A percentile compares a stretch with the other conserved stretches of the same genome.
phyloP scores from a whole-genome alignment of 2,797 vertebrate species.

The Poeciliopsis infans region DNA sequence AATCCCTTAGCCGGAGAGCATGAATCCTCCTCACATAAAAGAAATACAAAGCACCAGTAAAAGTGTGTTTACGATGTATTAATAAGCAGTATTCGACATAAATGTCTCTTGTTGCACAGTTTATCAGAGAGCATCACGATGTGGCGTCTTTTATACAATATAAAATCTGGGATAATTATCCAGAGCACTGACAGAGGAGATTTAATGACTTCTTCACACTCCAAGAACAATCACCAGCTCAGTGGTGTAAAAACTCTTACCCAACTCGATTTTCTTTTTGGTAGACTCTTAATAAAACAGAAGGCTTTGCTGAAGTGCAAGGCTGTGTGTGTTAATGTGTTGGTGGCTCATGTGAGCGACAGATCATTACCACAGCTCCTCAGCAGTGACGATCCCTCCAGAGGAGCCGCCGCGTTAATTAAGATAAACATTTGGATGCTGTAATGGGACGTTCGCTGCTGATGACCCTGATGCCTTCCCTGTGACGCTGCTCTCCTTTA shows the following conservation, averaged over 20 bases:
- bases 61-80: slow-evolving; percentile 34
- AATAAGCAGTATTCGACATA: slow-evolving; percentile 26
- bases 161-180: slow-evolving; percentile 9
- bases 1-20: slow-evolving; percentile 59
- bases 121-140: slow-evolving; percentile 28
- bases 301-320: slow-evolving; percentile 8
- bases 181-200: slow-evolving; percentile 5
- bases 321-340: not conserved
- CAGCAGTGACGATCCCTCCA: slow-evolving; percentile 37
- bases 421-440: slow-evolving; percentile 50
- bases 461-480: slow-evolving; percentile 31
- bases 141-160: slow-evolving; percentile 2
- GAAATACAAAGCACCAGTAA: slow-evolving; percentile 39
- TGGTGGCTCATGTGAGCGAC: slow-evolving; percentile 19
- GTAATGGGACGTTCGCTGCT: slow-evolving; percentile 33
- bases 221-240: not conserved
- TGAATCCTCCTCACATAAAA: slow-evolving; percentile 36
- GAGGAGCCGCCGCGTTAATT: slow-evolving; percentile 47
- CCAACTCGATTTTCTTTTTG: not conserved
- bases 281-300: slow-evolving; percentile 19
- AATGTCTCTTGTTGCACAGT: slow-evolving; percentile 31
- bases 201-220: slow-evolving; percentile 28
- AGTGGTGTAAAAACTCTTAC: slow-evolving; percentile 12
- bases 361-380: slow-evolving; percentile 30
- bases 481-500: slow-evolving; percentile 16